These are phyloP conservation scores for Erebia epiphron DNA, from an alignment of 2,888 invertebrate species.

Conservation along the genomic window DNA sequence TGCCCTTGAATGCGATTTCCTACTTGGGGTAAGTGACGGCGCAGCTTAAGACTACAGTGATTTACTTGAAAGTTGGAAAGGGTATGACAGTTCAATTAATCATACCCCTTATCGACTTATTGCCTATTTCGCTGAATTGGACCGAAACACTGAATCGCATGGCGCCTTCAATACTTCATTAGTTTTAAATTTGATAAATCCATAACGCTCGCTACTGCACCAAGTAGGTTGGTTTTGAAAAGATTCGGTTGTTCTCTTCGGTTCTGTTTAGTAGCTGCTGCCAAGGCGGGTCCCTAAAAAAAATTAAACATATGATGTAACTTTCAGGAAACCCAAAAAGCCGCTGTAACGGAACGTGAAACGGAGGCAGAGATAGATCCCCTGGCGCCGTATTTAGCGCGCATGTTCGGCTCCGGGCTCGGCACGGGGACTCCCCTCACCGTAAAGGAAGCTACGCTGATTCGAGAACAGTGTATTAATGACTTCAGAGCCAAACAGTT, in stretches of 20 bases:
- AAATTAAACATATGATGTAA: neutral
- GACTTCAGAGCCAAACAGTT: conserved; percentile 86
- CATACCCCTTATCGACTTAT: no score
- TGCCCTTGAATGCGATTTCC: neutral
- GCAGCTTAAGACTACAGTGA: neutral
- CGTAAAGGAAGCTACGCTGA: conserved; percentile 70
- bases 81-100: no score
- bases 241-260: no score
- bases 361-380: conserved; percentile 85
- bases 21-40: neutral
- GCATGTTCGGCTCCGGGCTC: conserved; percentile 77
- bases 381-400: conserved; percentile 85
- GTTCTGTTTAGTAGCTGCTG: no score
- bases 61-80: neutral
- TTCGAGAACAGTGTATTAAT: conserved; percentile 84
- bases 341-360: conserved; percentile 81
- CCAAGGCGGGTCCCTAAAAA: no score
- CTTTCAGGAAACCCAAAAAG: conserved; percentile 73
- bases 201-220: no score
- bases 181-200: no score
- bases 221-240: no score
- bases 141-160: no score
- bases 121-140: no score
- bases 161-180: no score
- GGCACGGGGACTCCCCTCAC: conserved; percentile 69